Conservation (phyloP, 2,113 vertebrate genomes). For the Noctilio leporinus region DNA sequence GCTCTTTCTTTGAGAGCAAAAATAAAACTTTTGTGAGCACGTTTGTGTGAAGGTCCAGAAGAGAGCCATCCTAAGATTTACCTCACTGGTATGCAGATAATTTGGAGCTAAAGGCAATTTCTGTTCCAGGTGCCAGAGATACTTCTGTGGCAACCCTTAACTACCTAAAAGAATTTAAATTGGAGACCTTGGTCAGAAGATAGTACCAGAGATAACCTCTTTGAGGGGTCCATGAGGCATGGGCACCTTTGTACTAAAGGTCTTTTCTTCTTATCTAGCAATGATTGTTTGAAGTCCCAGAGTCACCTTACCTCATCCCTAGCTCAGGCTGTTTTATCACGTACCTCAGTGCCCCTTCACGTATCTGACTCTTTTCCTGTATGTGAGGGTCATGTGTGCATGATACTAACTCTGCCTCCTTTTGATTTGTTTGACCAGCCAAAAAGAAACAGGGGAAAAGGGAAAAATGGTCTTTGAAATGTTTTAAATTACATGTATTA, state of each 20-base stretch:
- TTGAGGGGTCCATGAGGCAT: neutral
- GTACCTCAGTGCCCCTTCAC: neutral
- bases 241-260: neutral
- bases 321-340: neutral
- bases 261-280: neutral
- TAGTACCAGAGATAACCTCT: neutral
- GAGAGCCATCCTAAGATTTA: neutral
- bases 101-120: neutral
- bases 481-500: neutral
- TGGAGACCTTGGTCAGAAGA: neutral
- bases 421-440: neutral
- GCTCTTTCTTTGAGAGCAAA: neutral
- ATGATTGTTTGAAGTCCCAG: neutral
- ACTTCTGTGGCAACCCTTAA: neutral
- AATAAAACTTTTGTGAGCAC: neutral
- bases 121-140: neutral
- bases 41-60: neutral
- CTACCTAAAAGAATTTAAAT: neutral
- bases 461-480: neutral
- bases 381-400: neutral
- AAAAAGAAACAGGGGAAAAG: neutral
- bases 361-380: neutral
- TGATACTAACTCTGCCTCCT: neutral
- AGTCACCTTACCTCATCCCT: neutral
- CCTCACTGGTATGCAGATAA: neutral